These are phyloP conservation scores for Xylota segnis DNA, from an alignment of 2,888 invertebrate genomes.

Conservation along the genomic window DNA sequence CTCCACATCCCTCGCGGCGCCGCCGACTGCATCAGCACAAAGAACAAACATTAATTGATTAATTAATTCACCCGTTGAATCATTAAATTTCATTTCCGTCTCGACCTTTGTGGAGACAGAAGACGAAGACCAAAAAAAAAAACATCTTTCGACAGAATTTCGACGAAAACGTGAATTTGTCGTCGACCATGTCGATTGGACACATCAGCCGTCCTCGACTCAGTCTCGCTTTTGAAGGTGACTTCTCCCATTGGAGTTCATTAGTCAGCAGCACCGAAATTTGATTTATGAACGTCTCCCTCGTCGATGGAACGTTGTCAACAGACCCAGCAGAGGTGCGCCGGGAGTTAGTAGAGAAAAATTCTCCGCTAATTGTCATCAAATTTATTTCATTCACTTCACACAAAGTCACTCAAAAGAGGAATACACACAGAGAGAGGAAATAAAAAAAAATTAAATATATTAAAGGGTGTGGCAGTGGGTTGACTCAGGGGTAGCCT, in stretches of 20 bases:
- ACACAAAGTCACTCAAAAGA: conserved; percentile 8
- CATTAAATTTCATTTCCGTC: conserved; percentile 69
- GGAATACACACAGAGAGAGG: neutral
- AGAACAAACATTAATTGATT: conserved; percentile 67
- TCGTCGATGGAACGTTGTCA: conserved; percentile 54
- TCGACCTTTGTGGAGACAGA: conserved; percentile 32
- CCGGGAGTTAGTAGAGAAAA: conserved; percentile 18
- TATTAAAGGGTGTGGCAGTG: conserved; percentile 48
- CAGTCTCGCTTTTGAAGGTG: conserved; percentile 33
- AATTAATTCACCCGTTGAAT: conserved; percentile 71
- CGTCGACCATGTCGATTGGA: conserved; percentile 34
- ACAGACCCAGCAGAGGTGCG: conserved; percentile 26
- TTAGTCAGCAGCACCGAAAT: conserved; percentile 65
- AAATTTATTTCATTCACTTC: conserved; percentile 54
- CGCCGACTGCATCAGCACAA: conserved; percentile 6
- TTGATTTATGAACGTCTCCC: conserved; percentile 69
- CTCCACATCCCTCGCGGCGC: too few species aligned
- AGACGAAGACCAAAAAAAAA: conserved; percentile 14
- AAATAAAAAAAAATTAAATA: neutral
- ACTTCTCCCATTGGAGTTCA: conserved; percentile 65
- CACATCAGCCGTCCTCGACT: conserved; percentile 4
- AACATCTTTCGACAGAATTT: conserved; percentile 44
- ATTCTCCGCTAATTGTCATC: conserved; percentile 59
- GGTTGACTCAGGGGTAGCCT: conserved; percentile 48
- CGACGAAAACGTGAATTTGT: conserved; percentile 36